Percentiles rank a stretch among this genome's conserved stretches.
These are phyloP conservation scores for Cerastoderma edule DNA, from an alignment of 2,888 invertebrate genomes.

Conservation along the genomic window DNA sequence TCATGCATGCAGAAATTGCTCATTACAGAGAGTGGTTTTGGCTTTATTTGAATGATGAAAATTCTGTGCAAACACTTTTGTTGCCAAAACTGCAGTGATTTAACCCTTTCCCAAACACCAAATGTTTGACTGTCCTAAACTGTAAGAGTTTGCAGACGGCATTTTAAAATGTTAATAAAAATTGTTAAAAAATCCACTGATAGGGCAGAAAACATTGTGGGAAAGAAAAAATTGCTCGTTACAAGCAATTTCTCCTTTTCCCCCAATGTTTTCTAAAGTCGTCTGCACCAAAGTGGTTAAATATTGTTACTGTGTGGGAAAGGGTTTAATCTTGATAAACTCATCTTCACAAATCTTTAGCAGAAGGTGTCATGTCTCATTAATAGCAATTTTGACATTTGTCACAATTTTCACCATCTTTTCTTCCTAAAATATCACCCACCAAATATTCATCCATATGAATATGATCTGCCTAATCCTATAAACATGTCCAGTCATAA, in stretches of 20 bases:
- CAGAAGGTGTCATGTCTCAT: background rate
- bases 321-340: background rate
- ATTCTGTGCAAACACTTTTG: no score
- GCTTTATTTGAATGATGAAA: no score
- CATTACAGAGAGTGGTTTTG: no score
- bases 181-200: background rate
- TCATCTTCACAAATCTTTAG: background rate
- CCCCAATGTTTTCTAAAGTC: background rate
- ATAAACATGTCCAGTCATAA: no score
- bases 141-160: no score
- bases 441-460: no score
- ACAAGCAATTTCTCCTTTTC: conserved; percentile 5
- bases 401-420: conserved; percentile 3
- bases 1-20: no score
- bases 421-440: no score
- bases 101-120: background rate
- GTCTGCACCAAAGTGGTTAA: background rate
- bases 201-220: background rate
- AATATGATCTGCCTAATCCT: no score
- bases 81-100: no score
- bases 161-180: background rate
- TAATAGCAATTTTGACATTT: background rate
- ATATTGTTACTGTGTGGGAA: background rate
- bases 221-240: conserved; percentile 3
- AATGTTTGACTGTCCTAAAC: background rate